These are phyloP conservation scores for Fregetta grallaria DNA, from an alignment of 2,113 vertebrate species.

Conservation along the genomic window DNA sequence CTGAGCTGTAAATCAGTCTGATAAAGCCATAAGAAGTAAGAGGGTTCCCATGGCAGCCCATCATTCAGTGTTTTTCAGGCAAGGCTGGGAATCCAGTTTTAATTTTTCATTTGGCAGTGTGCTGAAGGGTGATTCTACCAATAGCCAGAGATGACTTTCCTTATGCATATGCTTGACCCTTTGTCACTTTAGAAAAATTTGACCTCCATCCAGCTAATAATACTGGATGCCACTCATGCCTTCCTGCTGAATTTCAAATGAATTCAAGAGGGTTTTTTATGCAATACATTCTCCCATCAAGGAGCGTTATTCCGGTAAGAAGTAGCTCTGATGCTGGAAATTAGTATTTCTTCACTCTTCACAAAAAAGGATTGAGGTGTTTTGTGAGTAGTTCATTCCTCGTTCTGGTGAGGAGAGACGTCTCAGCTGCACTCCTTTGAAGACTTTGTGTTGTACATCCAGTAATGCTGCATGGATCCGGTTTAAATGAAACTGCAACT, in stretches of 20 bases:
- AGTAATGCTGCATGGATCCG: background rate
- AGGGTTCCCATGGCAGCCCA: background rate
- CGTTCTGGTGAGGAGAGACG: background rate
- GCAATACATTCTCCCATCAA: background rate
- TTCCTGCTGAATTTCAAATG: conserved; percentile 22
- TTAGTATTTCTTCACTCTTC: background rate
- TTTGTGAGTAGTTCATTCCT: background rate
- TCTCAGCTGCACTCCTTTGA: background rate
- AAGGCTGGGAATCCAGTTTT: background rate
- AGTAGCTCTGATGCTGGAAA: background rate
- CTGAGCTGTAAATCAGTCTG: conserved; percentile 20
- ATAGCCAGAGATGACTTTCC: background rate
- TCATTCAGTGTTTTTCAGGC: background rate
- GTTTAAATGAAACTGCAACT: background rate
- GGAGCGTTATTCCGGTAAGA: background rate
- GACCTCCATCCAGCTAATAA: conserved; percentile 38
- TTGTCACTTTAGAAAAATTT: conserved; percentile 20
- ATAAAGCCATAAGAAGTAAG: background rate
- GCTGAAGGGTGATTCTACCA: background rate
- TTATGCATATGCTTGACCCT: conserved; percentile 1
- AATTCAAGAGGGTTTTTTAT: background rate
- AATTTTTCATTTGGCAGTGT: background rate
- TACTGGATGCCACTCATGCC: conserved; percentile 47
- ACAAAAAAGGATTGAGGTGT: background rate
- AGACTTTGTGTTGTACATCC: background rate